Evolutionary conservation across 1,140 invertebrate genomes (phyloP), one percentile per base, ranked within the genome.

Genomic region (Protaetia brevitarsis): DNA sequence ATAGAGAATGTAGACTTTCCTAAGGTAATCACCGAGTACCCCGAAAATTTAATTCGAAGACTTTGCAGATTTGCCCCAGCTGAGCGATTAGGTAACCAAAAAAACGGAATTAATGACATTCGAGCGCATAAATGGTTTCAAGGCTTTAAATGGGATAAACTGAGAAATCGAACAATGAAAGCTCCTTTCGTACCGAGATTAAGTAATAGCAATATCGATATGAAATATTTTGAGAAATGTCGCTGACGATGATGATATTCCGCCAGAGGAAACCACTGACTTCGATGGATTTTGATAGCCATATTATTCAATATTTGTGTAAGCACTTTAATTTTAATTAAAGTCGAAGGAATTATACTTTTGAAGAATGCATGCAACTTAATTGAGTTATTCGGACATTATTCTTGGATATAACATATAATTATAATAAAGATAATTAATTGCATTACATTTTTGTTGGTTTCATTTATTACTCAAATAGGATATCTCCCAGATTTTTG

Each of bases 1-100:
- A 94, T 99, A 30, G 96, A 98, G 71, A 87, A 89, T 29, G 87
- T 95, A 4, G 86, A 89, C 51, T 94, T 97, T 82, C 90, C 94
- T 8, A 85, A 87, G 19, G 87, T 87, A 60, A 88, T 96, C 16
- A 86, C 87, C 27, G 89, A 88, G 77, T 87, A 89, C 64, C 93
- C 93, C 0, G 88, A 88, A 73, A 84, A 88, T 73, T 81, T 98
- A 2, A 94, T 98, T 4, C 93, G 91, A 69, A 92, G 92, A 76
- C 81, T 98, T 0, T 95, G 96, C 76, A 85, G 90, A 70, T 88
- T 95, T 62, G 88, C 90, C 67, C 94, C 96, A 0, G 89, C 91
- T 1, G 97, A 99, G 79, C 80, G 97, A 61, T 82, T 99, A 7
- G 97, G 97, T 0, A 97, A 95, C 76, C 91, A 96, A 69, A 86